phyloP scores from a whole-genome alignment of 2,888 invertebrate species.

The Tridacna gigas region DNA sequence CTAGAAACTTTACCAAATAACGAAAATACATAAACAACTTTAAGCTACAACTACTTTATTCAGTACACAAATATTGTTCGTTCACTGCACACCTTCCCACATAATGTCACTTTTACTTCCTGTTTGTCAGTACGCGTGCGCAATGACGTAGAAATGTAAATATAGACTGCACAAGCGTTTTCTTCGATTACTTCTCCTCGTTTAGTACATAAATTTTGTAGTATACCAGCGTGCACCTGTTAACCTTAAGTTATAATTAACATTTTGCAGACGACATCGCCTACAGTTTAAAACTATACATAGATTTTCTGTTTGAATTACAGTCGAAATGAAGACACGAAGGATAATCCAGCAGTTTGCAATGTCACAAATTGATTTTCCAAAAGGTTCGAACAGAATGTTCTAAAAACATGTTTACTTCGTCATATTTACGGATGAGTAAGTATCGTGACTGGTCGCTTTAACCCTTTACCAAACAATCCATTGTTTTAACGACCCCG shows the following conservation, averaged over 20 bases:
- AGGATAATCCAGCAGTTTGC: no score
- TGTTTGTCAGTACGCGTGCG: constrained; percentile 34
- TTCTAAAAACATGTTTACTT: no score
- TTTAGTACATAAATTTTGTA: background rate
- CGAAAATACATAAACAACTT: background rate
- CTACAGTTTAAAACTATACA: background rate
- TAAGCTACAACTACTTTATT: background rate
- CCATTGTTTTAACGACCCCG: background rate
- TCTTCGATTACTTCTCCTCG: background rate
- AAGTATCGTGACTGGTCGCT: background rate
- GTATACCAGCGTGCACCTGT: constrained; percentile 19
- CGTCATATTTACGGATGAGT: background rate
- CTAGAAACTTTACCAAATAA: background rate
- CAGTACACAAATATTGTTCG: constrained; percentile 15
- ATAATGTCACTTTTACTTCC: constrained; percentile 31
- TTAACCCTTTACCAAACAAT: background rate
- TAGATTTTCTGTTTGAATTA: background rate
- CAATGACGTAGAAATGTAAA: constrained; percentile 34
- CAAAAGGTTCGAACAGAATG: no score
- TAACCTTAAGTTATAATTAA: background rate
- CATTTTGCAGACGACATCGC: constrained; percentile 6
- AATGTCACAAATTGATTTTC: no score
- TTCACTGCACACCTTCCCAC: constrained; percentile 7
- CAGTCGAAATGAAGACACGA: no score
- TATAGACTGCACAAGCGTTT: constrained; percentile 23